A percentile compares a stretch with the other conserved stretches of the same genome.
Evolutionary conservation across 2,888 invertebrate species (phyloP).

Genomic region (Willowsia nigromaculata): DNA sequence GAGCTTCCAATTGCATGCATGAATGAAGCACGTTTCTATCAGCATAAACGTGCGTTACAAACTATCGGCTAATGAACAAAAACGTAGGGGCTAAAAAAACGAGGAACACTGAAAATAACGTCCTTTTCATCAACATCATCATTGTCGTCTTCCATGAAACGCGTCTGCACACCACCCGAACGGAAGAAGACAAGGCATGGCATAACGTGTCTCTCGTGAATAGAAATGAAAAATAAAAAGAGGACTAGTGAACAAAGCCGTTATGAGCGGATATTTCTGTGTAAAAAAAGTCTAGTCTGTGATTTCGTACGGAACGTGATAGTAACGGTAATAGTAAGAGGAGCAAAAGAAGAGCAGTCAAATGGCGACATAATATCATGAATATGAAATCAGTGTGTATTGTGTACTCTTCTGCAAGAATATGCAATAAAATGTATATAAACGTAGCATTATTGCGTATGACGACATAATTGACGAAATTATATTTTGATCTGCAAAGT

Average conservation of each 20-base stretch:
- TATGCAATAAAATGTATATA: constrained; percentile 39
- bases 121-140: constrained; percentile 14
- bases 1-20: constrained; percentile 5
- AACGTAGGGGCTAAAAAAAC: background rate
- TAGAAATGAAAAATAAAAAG: constrained; percentile 1
- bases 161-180: background rate
- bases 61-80: constrained; percentile 52
- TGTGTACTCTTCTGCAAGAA: background rate
- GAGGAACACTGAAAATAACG: background rate
- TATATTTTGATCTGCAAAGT: constrained; percentile 29
- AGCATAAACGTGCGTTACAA: constrained; percentile 41
- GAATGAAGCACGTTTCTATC: constrained; percentile 51
- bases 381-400: constrained; percentile 54
- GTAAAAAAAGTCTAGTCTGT: background rate
- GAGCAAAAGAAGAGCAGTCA: constrained; percentile 17
- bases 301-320: background rate
- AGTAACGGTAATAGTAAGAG: background rate
- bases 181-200: background rate
- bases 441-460: constrained; percentile 14
- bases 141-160: constrained; percentile 15
- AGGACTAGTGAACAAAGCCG: background rate
- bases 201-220: constrained; percentile 14
- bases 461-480: constrained; percentile 43
- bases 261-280: background rate
- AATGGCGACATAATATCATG: constrained; percentile 41